These are phyloP conservation scores for Papilio gigon DNA, from an alignment of 2,888 invertebrate species.

Conservation along the genomic window DNA sequence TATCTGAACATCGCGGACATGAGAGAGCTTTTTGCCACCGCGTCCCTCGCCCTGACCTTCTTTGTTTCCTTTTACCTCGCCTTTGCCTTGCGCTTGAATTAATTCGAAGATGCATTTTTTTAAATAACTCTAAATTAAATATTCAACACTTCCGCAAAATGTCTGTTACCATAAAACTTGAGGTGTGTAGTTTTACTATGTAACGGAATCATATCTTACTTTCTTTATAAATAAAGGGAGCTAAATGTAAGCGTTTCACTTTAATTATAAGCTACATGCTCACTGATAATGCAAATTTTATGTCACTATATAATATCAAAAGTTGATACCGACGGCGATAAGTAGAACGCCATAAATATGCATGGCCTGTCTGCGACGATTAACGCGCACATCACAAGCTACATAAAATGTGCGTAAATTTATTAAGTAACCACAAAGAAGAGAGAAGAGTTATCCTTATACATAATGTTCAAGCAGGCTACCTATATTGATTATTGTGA, in stretches of 20 bases:
- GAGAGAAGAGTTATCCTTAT: not conserved
- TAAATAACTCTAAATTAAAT: constrained; percentile 1
- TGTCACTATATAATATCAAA: constrained; percentile 22
- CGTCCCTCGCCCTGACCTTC: constrained; percentile 68
- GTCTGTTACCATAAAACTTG: too few species aligned
- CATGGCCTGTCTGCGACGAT: constrained; percentile 58
- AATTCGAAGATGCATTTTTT: constrained; percentile 27
- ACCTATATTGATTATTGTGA: constrained; percentile 2
- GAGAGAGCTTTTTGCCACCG: constrained; percentile 82
- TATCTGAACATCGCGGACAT: constrained; percentile 81
- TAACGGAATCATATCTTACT: not conserved
- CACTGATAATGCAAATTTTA: constrained; percentile 24
- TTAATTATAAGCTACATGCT: constrained; percentile 19
- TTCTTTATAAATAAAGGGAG: constrained; percentile 7
- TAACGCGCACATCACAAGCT: constrained; percentile 47
- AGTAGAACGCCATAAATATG: constrained; percentile 60
- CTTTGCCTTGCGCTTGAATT: constrained; percentile 31
- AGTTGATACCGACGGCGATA: constrained; percentile 53
- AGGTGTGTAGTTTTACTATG: not conserved
- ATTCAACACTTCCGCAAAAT: not conserved
- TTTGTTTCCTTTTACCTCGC: constrained; percentile 55
- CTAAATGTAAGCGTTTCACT: constrained; percentile 14
- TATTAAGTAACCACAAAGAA: constrained; percentile 23
- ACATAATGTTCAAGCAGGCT: not conserved
- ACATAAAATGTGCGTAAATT: constrained; percentile 38